Conservation (phyloP, 1,140 invertebrate genomes). For the Caenorhabditis brenneri region DNA sequence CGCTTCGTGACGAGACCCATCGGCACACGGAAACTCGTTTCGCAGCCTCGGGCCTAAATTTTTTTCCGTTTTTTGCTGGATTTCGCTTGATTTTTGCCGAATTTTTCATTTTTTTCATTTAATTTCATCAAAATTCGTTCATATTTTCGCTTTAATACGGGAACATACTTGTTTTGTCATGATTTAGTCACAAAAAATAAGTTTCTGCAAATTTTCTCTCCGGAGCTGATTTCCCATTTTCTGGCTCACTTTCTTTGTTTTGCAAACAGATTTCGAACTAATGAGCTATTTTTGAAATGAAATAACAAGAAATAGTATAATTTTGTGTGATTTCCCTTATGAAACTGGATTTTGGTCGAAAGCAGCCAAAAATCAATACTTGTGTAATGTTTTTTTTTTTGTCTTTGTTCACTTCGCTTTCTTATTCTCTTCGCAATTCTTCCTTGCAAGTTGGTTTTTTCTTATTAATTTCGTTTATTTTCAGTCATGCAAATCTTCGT, state of each 20-base stretch:
- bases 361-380: constrained; percentile 1
- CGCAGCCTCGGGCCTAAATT: neutral
- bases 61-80: neutral
- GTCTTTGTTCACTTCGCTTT: neutral
- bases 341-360: neutral
- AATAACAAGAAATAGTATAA: too few relatives aligned
- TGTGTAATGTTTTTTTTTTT: neutral
- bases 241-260: too few relatives aligned
- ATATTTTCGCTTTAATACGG: neutral
- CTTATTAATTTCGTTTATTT: neutral
- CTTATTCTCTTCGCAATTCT: neutral
- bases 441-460: neutral
- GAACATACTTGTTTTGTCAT: neutral
- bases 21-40: neutral
- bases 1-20: neutral
- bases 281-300: neutral
- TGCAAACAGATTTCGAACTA: too few relatives aligned
- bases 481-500: constrained; percentile 74
- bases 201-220: too few relatives aligned
- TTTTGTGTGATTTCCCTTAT: too few relatives aligned
- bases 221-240: too few relatives aligned
- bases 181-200: neutral
- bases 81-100: neutral
- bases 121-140: neutral
- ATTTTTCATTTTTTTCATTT: neutral